A percentile compares a stretch with the other conserved stretches of the same genome.
These are phyloP conservation scores for Cladopsammia gracilis DNA, from an alignment of 64 coral and sea anemone genomes.

Conservation along the genomic window DNA sequence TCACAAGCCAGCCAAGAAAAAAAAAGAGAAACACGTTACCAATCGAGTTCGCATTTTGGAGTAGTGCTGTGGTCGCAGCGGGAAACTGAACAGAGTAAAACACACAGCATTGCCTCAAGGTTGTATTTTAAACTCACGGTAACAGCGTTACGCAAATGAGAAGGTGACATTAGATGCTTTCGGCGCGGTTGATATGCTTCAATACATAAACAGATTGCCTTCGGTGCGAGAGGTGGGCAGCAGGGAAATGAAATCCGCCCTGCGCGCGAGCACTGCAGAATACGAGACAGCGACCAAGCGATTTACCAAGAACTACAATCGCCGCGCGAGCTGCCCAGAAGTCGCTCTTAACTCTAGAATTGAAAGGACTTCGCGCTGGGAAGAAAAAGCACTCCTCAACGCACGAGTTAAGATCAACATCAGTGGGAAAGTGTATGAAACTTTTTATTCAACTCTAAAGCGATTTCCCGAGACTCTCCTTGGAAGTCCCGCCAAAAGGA, in stretches of 20 bases:
- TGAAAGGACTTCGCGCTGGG: too few species aligned
- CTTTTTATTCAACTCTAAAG: conserved; percentile 82
- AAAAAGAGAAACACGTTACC: background rate
- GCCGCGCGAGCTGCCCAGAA: conserved; percentile 17
- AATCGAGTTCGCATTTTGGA: background rate
- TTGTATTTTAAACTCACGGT: background rate
- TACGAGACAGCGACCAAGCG: background rate
- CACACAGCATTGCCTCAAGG: background rate
- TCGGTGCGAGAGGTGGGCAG: background rate
- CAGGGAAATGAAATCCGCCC: conserved; percentile 60
- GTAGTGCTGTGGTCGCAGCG: background rate
- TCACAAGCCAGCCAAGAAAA: background rate
- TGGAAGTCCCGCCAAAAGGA: conserved; percentile 75
- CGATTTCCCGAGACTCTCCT: conserved; percentile 89
- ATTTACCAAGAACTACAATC: conserved; percentile 15
- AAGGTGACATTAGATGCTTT: background rate
- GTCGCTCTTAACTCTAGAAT: background rate
- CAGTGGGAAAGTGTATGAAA: conserved; percentile 88
- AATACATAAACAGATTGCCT: conserved; percentile 7
- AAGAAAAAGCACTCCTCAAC: background rate
- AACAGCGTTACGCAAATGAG: background rate
- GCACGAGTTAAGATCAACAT: conserved; percentile 88
- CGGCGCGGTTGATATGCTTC: background rate
- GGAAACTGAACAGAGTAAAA: background rate
- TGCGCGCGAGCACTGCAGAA: conserved; percentile 32